phyloP scores from a whole-genome alignment of 2,113 vertebrate species.

The Anarhynchus alexandrinus region DNA sequence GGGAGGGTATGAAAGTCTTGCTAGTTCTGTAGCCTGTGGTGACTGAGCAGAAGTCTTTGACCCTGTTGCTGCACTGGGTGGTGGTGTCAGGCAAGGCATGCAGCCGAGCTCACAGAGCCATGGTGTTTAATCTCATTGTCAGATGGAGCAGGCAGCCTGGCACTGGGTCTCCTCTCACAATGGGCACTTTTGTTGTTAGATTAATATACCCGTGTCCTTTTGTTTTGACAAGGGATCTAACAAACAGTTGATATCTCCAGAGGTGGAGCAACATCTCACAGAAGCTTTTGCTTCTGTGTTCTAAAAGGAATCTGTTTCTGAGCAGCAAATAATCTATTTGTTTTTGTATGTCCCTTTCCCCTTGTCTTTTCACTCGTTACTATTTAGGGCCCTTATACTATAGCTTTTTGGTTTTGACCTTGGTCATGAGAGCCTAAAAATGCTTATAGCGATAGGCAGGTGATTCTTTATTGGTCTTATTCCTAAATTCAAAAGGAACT shows the following conservation, averaged over 20 bases:
- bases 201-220: conserved; percentile 29
- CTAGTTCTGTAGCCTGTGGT: not conserved
- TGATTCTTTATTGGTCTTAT: not conserved
- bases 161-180: conserved; percentile 49
- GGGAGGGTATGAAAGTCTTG: not conserved
- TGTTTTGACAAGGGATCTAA: conserved; percentile 56
- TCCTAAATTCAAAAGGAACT: not conserved
- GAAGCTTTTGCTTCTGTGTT: not conserved
- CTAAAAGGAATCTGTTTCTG: not conserved
- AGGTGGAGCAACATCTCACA: not conserved
- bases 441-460: not conserved
- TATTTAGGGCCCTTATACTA: not conserved
- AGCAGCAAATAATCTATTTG: not conserved
- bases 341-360: not conserved
- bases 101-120: not conserved
- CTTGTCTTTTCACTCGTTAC: not conserved
- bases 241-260: conserved; percentile 35
- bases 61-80: not conserved
- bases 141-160: conserved; percentile 51
- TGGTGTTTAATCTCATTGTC: conserved; percentile 49
- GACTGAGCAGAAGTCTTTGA: not conserved
- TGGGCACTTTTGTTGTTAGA: conserved; percentile 22
- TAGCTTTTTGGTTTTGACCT: not conserved
- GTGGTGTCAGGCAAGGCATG: conserved; percentile 31
- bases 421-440: not conserved